Percentiles rank a stretch among this genome's conserved stretches.
These are phyloP conservation scores for Dasypus novemcinctus DNA, from an alignment of 2,113 vertebrate genomes.

Conservation along the genomic window DNA sequence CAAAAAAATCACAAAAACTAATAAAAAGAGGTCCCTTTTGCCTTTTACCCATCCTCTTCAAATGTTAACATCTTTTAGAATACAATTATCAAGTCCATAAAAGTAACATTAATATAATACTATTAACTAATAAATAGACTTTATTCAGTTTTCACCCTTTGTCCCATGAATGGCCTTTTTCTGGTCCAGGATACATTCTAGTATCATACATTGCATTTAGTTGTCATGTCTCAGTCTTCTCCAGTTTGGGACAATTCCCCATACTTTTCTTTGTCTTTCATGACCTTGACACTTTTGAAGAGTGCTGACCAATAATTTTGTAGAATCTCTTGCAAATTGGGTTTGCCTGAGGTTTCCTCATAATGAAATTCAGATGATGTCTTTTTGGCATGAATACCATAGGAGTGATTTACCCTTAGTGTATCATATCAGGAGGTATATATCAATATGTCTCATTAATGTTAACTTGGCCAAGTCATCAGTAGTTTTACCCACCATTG, in stretches of 20 bases:
- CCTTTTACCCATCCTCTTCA: background rate
- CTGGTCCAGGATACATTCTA: background rate
- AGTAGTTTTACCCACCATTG: background rate
- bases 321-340: background rate
- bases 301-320: background rate
- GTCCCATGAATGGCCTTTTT: background rate
- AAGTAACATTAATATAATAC: background rate
- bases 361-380: background rate
- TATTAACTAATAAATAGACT: background rate
- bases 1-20: background rate
- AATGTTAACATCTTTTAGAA: background rate
- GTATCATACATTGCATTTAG: background rate
- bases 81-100: constrained; percentile 3
- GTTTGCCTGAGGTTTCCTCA: background rate
- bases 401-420: background rate
- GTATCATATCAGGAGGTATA: background rate
- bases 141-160: background rate
- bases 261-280: background rate
- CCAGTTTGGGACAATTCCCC: background rate
- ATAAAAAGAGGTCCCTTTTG: background rate
- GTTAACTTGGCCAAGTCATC: background rate
- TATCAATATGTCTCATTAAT: background rate
- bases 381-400: background rate
- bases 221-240: background rate
- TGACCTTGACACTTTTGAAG: background rate